Percentiles rank a stretch among this genome's conserved stretches.
phyloP scores from a whole-genome alignment of 2,888 invertebrate genomes.

The Tanaodytes sp. region DNA sequence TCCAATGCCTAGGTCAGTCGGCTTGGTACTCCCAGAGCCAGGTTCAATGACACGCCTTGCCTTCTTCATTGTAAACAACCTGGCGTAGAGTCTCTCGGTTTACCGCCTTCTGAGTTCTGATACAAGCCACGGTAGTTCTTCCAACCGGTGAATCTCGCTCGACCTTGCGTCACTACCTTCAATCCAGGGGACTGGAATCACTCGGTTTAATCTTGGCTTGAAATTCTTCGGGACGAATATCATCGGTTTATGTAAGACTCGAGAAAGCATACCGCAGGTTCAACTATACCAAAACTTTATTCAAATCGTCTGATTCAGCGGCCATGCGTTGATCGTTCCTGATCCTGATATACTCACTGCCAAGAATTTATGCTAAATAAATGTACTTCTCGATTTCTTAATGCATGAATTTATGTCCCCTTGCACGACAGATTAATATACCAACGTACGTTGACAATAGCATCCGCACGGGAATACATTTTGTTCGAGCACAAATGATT shows the following conservation, averaged over 20 bases:
- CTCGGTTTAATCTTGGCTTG: slow-evolving; percentile 37
- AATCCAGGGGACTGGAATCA: slow-evolving; percentile 37
- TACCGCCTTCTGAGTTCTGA: slow-evolving; percentile 63
- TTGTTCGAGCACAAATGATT: no score
- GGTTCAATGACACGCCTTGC: slow-evolving; percentile 72
- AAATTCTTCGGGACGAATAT: slow-evolving; percentile 42
- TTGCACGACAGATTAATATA: background rate
- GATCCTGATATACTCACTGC: slow-evolving; percentile 47
- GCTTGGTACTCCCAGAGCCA: slow-evolving; percentile 58
- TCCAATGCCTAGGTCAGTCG: slow-evolving; percentile 60
- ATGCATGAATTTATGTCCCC: slow-evolving; percentile 25
- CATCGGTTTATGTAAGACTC: slow-evolving; percentile 36
- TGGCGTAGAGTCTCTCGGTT: slow-evolving; percentile 67
- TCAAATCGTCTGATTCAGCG: slow-evolving; percentile 34
- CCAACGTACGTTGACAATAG: no score
- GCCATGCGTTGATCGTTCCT: slow-evolving; percentile 14
- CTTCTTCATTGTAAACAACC: slow-evolving; percentile 71
- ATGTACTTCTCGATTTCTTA: slow-evolving; percentile 35
- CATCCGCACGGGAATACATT: no score
- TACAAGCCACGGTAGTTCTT: slow-evolving; percentile 62
- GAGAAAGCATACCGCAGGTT: slow-evolving; percentile 31
- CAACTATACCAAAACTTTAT: slow-evolving; percentile 37
- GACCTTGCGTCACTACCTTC: slow-evolving; percentile 50
- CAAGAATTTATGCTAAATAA: slow-evolving; percentile 31
- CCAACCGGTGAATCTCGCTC: slow-evolving; percentile 40